Conservation (phyloP, 2,113 vertebrate species). For the Daboia siamensis region DNA sequence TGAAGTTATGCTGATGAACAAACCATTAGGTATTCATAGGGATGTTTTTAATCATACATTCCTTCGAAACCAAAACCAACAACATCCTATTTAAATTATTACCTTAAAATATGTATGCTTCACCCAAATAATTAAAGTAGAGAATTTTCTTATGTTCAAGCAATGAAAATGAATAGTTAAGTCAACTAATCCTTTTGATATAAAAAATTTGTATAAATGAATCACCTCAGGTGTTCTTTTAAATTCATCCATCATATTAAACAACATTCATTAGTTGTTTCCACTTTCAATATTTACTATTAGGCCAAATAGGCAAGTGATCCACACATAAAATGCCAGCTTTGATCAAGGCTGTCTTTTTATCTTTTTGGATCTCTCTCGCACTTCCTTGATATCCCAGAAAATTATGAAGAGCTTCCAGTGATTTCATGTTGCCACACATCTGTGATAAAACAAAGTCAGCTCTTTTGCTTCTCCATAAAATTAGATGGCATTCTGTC, state of each 20-base stretch:
- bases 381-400: background rate
- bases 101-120: background rate
- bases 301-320: conserved; percentile 1
- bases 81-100: background rate
- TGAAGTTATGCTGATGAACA: conserved; percentile 15
- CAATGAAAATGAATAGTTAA: conserved; percentile 32
- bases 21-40: background rate
- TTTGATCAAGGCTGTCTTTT: background rate
- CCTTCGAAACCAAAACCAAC: background rate
- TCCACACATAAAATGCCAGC: conserved; percentile 5
- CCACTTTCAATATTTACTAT: background rate
- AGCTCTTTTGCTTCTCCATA: background rate
- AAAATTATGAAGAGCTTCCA: background rate
- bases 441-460: background rate
- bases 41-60: background rate
- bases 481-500: background rate
- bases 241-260: conserved; percentile 21
- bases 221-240: background rate
- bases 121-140: background rate
- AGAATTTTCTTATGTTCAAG: background rate
- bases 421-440: background rate
- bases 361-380: background rate
- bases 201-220: conserved; percentile 30
- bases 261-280: conserved; percentile 33
- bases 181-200: conserved; percentile 22